phyloP scores from a whole-genome alignment of 2,797 vertebrate genomes.

The Anas acuta region DNA sequence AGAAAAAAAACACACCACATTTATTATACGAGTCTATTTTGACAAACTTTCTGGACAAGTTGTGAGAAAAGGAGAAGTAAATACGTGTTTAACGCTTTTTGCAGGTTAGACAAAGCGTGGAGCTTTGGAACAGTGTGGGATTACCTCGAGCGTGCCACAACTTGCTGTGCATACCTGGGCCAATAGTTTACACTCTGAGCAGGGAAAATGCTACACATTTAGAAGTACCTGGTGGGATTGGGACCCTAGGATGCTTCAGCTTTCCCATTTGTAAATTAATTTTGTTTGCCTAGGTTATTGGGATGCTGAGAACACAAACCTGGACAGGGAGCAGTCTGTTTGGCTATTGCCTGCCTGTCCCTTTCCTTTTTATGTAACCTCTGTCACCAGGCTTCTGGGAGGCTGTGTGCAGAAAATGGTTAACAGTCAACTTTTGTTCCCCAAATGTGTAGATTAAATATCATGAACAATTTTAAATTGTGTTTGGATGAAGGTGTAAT shows the following conservation, averaged over 20 bases:
- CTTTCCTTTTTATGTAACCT: not conserved
- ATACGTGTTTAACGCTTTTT: not conserved
- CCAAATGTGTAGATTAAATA: not conserved
- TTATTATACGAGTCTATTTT: not conserved
- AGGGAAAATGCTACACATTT: not conserved
- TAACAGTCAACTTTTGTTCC: not conserved
- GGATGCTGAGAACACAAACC: not conserved
- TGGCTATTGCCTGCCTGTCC: not conserved
- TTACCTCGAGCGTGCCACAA: not conserved
- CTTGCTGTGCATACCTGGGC: not conserved
- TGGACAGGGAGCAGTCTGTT: not conserved
- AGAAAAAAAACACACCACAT: not conserved
- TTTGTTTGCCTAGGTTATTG: not conserved
- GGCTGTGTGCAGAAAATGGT: accelerated
- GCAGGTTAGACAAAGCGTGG: not conserved
- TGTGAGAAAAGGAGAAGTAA: not conserved
- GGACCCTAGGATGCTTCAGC: not conserved
- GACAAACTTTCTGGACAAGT: not conserved
- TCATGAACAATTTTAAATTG: not conserved
- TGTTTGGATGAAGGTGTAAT: slow-evolving; percentile 14
- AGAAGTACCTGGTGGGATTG: not conserved
- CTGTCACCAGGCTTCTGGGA: not conserved
- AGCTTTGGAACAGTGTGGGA: not conserved
- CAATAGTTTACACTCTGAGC: not conserved
- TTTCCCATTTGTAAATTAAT: not conserved